Evolutionary conservation across 2,888 invertebrate genomes (phyloP), one percentile per base, ranked within the genome.

Genomic region (Rhimphoctona megacephalus): DNA sequence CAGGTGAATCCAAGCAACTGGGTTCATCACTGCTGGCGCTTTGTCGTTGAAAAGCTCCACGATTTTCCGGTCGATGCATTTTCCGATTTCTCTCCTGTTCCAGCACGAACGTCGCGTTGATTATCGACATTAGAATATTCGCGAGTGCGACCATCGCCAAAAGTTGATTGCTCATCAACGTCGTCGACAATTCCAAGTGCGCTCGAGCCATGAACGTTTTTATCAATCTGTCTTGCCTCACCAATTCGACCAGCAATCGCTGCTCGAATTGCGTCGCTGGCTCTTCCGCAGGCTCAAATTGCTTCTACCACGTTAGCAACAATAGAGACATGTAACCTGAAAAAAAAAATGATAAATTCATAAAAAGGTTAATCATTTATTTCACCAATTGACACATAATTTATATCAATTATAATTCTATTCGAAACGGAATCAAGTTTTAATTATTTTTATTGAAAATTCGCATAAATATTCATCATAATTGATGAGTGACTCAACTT

Each of bases 41-140:
- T n/a, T n/a, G n/a, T n/a, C n/a, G n/a, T n/a, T n/a, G n/a, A n/a
- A n/a, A n/a, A n/a, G 30, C 61, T 2, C 61, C 61, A 85, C 96
- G 95, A 43, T 96, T 96, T 0, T 96, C 96, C 3, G 96, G 96
- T 91, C 97, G 96, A 94, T 97, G 97, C 92, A 98, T 93, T 92
- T 97, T 97, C 88, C 98, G 96, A 89, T 96, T 97, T 82, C 97
- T 95, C 92, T 98, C 98, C 93, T 97, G 97, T 91, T 98, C 98
- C 0, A 98, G 97, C 87, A 98, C 96, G 94, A 99, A 99, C 61
- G 98, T 98, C 49, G 99, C 98, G 92, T 98, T 98, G 93, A 97
- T 98, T 98, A 99, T 99, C 0, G 99, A 98, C 98, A 99, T 98
- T 74, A 99, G 96, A 0, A 99, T 99, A 95, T 99, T 99, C 74